phyloP scores from a whole-genome alignment of 1,140 invertebrate genomes.

The Drosophila seguyi region DNA sequence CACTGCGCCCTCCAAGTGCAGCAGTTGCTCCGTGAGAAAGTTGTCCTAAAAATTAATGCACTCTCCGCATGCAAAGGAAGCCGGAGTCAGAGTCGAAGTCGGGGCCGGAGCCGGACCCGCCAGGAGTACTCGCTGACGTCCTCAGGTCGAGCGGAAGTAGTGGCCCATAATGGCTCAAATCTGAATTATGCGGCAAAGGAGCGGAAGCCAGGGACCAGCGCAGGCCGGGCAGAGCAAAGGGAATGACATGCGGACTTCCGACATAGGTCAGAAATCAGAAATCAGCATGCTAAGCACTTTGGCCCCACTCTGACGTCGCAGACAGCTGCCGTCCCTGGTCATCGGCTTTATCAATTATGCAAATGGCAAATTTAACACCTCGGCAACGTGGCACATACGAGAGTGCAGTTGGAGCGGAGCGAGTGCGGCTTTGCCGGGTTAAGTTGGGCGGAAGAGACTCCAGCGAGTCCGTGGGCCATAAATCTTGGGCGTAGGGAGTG shows the following conservation, averaged over 20 bases:
- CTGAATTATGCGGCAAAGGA: constrained; percentile 74
- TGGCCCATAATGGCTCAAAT: constrained; percentile 77
- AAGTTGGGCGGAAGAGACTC: constrained; percentile 10
- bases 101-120: background rate
- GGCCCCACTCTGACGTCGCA: constrained; percentile 18
- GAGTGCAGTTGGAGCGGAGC: background rate
- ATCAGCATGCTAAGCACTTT: constrained; percentile 77
- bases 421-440: background rate
- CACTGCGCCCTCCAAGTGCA: constrained; percentile 17
- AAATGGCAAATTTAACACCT: constrained; percentile 81
- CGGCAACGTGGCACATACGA: constrained; percentile 57
- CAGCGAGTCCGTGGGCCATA: constrained; percentile 45
- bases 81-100: background rate
- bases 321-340: constrained; percentile 27
- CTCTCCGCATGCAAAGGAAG: constrained; percentile 53
- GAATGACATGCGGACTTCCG: constrained; percentile 79
- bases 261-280: constrained; percentile 78
- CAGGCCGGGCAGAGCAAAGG: constrained; percentile 35
- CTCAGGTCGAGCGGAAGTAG: constrained; percentile 63
- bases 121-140: constrained; percentile 17
- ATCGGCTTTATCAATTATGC: constrained; percentile 77
- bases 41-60: constrained; percentile 67
- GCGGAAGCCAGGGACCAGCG: constrained; percentile 13
- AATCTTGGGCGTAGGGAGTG: constrained; percentile 56
- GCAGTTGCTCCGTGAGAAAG: constrained; percentile 61